Evolutionary conservation across 2,113 vertebrate species (phyloP), one percentile per base, ranked within the genome.

Genomic region (Entelurus aequoreus): DNA sequence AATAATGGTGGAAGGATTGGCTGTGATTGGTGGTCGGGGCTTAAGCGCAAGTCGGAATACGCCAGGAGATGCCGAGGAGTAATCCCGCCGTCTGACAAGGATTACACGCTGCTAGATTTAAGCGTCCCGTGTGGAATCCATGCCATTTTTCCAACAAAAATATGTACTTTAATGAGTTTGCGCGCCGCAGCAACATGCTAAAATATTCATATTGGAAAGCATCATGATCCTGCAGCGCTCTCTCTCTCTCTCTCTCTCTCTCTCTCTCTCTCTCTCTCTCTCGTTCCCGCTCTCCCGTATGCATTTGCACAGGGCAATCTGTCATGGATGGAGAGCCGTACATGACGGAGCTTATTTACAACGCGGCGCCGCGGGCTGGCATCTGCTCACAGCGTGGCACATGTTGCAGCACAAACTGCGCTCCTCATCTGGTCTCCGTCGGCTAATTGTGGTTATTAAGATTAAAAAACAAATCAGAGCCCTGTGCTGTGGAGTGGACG

Each of bases 61-160:
- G 68, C 6, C 47, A 71, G 55, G 69, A 63, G 70, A 53, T 71
- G 70, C 71, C 75, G 11, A 47, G 47, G 65, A 67, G 72, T 85
- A 85, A 85, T 85, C 82, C 82, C 64, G 70, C 71, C 72, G 8
- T 46, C 54, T 15, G 21, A 50, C 70, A 53, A 64, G 84, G 83
- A 87, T 90, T 88, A 88, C 79, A 67, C 80, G 74, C 28, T 79
- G 82, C 59, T 62, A 79, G 80, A 85, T 85, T 81, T 84, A 82
- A 80, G 69, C 59, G 50, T 72, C 77, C 75, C 76, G 71, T 78
- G 54, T 59, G 40, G 47, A 76, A 82, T 77, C 71, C 16, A 53
- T 21, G 51, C 51, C 8, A 19, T 21, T 46, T 46, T 46, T 46
- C 42, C 5, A 11, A 46, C 40, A 42, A 42, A 28, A 42, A 42